Evolutionary conservation across 2,113 vertebrate genomes (phyloP), one percentile per base, ranked within the genome.

Genomic region (Prochilodus magdalenae): DNA sequence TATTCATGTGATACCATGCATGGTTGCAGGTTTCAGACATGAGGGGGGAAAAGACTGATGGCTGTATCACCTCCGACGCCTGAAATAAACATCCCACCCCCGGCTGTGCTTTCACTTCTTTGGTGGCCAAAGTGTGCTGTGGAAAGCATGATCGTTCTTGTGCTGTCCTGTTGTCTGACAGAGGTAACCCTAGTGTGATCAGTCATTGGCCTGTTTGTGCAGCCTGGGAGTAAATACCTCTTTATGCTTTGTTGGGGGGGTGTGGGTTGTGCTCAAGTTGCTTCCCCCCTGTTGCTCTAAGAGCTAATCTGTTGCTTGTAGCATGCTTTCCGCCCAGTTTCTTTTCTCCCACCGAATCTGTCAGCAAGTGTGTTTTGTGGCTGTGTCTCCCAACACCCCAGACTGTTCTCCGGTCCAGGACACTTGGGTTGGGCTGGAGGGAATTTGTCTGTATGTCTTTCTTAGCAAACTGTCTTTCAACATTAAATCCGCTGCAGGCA

Each of bases 181-280:
- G 76, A 85, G 87, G 81, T 90, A 84, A 91, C 90, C 90, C 78
- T 72, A 4, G 74, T 67, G 89, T 91, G 91, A 92, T 93, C 92
- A 91, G 91, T 93, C 93, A 93, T 86, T 87, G 80, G 89, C 88
- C 79, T 88, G 93, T 93, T 90, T 90, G 90, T 86, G 89, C 91
- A 93, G 89, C 90, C 89, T 72, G 73, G 72, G 89, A 82, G 88
- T 91, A 92, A 94, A 93, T 89, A 93, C 70, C 8, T 80, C 86
- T 69, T 66, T 60, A 22, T 72, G 65, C 47, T 76, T 51, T 63
- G 53, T 4, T n/a, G n/a, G 53, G 53, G 57, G 57, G 57, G 66
- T n/a, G n/a, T n/a, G n/a, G n/a, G n/a, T n/a, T n/a, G n/a, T n/a
- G n/a, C 79, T 82, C 36, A 14, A 60, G 66, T 67, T 70, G 26